A percentile compares a stretch with the other conserved stretches of the same genome.
Evolutionary conservation across 2,888 invertebrate genomes (phyloP).

Genomic region (Chloroclysta siterata): DNA sequence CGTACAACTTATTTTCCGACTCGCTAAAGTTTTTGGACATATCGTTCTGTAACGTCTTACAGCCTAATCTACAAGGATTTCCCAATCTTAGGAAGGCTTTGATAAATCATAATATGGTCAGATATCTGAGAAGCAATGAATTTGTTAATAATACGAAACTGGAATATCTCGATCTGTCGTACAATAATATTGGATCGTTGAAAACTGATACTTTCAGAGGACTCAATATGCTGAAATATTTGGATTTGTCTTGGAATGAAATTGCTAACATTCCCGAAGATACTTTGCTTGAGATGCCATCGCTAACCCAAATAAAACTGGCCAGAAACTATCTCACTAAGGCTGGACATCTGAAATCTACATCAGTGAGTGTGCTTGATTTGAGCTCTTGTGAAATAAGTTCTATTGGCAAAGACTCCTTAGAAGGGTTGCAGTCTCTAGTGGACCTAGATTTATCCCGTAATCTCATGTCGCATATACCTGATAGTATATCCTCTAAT

Average conservation of each 20-base stretch:
- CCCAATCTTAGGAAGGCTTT: slow-evolving; percentile 85
- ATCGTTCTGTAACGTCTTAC: slow-evolving; percentile 86
- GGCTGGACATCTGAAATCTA: slow-evolving; percentile 84
- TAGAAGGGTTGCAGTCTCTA: slow-evolving; percentile 85
- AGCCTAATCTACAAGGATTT: slow-evolving; percentile 85
- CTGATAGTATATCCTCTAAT: slow-evolving; percentile 85
- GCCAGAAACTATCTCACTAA: slow-evolving; percentile 87
- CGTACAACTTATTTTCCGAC: slow-evolving; percentile 72
- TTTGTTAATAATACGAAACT: slow-evolving; percentile 87
- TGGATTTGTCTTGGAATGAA: slow-evolving; percentile 90
- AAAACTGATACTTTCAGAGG: slow-evolving; percentile 86
- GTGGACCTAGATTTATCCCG: slow-evolving; percentile 86
- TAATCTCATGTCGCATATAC: slow-evolving; percentile 87
- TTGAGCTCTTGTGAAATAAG: slow-evolving; percentile 88
- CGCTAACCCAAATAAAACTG: slow-evolving; percentile 85
- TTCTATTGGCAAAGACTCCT: slow-evolving; percentile 81
- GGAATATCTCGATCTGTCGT: slow-evolving; percentile 86
- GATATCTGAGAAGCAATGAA: slow-evolving; percentile 82
- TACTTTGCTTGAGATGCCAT: slow-evolving; percentile 85
- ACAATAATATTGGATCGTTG: slow-evolving; percentile 87
- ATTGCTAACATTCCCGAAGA: slow-evolving; percentile 85
- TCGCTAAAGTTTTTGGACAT: slow-evolving; percentile 85
- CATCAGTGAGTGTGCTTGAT: slow-evolving; percentile 84
- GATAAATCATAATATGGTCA: slow-evolving; percentile 87
- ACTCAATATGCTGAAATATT: slow-evolving; percentile 81